Percentiles rank a stretch among this genome's conserved stretches.
phyloP scores from a whole-genome alignment of 2,113 vertebrate genomes.

The Ammodytes dubius region DNA sequence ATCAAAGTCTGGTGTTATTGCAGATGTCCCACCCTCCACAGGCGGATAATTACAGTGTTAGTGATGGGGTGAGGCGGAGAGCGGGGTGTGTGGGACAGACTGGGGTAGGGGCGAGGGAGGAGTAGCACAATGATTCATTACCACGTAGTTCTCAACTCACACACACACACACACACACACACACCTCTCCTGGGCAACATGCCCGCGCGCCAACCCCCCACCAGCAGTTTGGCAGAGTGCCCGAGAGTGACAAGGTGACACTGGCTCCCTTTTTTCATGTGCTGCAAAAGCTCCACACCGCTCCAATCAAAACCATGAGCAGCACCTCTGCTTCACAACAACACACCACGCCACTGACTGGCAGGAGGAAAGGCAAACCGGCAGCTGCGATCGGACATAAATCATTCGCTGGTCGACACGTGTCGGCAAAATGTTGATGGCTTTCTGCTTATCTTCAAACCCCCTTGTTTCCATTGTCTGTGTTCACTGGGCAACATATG shows the following conservation, averaged over 20 bases:
- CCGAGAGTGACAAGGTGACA: constrained; percentile 84
- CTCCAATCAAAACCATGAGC: constrained; percentile 69
- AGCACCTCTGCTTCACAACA: constrained; percentile 72
- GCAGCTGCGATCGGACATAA: constrained; percentile 72
- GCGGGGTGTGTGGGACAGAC: constrained; percentile 64
- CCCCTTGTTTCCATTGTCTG: constrained; percentile 69
- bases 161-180: constrained; percentile 8
- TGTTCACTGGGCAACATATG: constrained; percentile 59
- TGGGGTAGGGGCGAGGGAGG: constrained; percentile 23
- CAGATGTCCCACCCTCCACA: constrained; percentile 77
- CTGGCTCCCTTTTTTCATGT: constrained; percentile 71
- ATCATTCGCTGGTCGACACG: constrained; percentile 77
- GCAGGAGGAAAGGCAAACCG: constrained; percentile 66
- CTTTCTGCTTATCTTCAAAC: constrained; percentile 77
- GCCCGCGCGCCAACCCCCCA: constrained; percentile 69
- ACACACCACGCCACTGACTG: constrained; percentile 62
- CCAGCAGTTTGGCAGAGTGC: constrained; percentile 77
- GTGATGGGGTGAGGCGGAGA: constrained; percentile 74
- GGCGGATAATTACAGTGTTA: constrained; percentile 82
- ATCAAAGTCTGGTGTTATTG: constrained; percentile 72
- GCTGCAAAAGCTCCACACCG: constrained; percentile 63
- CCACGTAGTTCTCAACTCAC: constrained; percentile 61
- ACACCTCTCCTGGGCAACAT: constrained; percentile 66
- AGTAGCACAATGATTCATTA: constrained; percentile 80
- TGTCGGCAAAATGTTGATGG: constrained; percentile 73